Base-by-base conservation (phyloP, 2,113 vertebrate genomes). In the Clinocottus analis region DNA sequence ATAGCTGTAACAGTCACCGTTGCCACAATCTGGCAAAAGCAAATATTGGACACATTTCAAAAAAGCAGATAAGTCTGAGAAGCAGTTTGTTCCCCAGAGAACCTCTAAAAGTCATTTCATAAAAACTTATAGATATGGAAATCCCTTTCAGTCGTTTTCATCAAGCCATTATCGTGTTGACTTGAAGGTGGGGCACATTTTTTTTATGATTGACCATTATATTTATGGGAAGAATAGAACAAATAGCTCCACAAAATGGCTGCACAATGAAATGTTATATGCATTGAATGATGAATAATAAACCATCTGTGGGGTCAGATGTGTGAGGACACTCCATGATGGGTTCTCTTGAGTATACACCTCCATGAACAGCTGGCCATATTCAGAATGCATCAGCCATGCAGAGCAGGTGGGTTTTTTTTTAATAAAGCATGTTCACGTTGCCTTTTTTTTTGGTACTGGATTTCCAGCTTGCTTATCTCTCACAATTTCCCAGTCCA, bases 371-470 rank as follows among this genome's bases (percentile, higher is more conserved):
- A 86, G 75, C 68, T 79, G 76, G 41, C 65, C 63, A 35, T 77
- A 25, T 79, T 85, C 43, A 69, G 72, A 80, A 79, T 83, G 82
- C 83, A 88, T 87, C 85, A 67, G 72, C 33, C 76, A 76, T 81
- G 86, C 82, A 73, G 63, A 74, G 83, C 89, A 85, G 81, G 66
- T 89, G 86, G n/a, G n/a, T n/a, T n/a, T n/a, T 86, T 85, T 79
- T 31, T 82, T 82, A 89, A 91, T 89, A 88, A 90, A 76, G 72
- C 56, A 91, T 85, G 82, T 21, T 75, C 72, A 11, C 64, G 71
- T 35, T 16, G 73, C 62, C 79, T 69, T 25, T 0, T 13, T 25
- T 55, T 6, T 23, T 11, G 39, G 51, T 55, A 25, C 25, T 55
- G 51, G n/a, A 56, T 85, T 81, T 39, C 23, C 65, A 74, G 69